phyloP scores from a whole-genome alignment of 2,888 invertebrate species.

The Trisateles emortualis region DNA sequence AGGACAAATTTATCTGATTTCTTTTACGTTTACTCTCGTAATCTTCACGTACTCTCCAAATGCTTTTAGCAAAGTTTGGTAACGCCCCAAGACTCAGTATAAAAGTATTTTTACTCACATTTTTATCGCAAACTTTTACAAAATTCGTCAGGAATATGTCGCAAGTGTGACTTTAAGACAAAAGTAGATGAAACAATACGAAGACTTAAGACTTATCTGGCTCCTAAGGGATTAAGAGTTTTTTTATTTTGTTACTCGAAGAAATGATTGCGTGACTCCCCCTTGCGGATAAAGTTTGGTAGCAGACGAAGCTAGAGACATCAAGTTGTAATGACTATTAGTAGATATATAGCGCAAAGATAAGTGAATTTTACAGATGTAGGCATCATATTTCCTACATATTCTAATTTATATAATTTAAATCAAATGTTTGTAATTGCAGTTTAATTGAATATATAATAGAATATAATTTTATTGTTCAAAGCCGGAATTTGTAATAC shows the following conservation, averaged over 20 bases:
- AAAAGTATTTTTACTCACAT: conserved; percentile 19
- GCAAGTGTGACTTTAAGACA: conserved; percentile 42
- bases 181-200: conserved; percentile 37
- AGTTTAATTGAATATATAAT: no score
- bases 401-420: no score
- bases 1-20: background rate
- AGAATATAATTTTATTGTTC: no score
- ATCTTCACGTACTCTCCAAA: conserved; percentile 32
- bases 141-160: conserved; percentile 43
- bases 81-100: conserved; percentile 30
- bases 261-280: conserved; percentile 27
- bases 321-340: background rate
- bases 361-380: no score
- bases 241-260: conserved; percentile 17
- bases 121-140: conserved; percentile 36
- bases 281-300: conserved; percentile 21
- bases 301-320: conserved; percentile 1
- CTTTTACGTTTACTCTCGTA: conserved; percentile 23
- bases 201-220: conserved; percentile 33
- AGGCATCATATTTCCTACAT: no score
- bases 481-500: no score
- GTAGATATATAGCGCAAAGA: no score
- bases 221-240: conserved; percentile 27
- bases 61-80: conserved; percentile 43
- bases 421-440: no score